Evolutionary conservation across 2,888 invertebrate species (phyloP).

Genomic region (Platycheirus albimanus): DNA sequence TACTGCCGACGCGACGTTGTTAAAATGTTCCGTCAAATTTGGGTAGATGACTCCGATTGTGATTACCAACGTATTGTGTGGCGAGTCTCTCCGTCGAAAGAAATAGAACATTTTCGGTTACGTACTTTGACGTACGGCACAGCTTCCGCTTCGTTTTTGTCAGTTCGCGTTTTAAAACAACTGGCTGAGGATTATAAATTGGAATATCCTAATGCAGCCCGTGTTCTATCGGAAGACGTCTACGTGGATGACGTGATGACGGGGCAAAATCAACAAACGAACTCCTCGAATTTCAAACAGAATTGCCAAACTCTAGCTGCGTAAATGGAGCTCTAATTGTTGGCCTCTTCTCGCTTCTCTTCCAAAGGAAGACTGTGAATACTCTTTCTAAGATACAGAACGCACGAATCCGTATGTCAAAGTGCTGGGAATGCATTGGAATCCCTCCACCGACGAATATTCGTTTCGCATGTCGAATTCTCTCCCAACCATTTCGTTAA

Average conservation of each 20-base stretch:
- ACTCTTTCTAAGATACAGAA: conserved; percentile 7
- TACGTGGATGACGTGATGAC: conserved; percentile 35
- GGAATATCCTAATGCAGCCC: conserved; percentile 48
- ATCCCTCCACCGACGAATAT: conserved; percentile 35
- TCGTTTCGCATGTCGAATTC: conserved; percentile 21
- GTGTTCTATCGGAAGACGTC: conserved; percentile 43
- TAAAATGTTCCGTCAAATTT: conserved; percentile 71
- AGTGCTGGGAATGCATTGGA: conserved; percentile 49
- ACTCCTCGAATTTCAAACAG: conserved; percentile 21
- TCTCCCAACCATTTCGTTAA: neutral
- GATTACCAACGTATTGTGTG: conserved; percentile 60
- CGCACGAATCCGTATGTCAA: neutral
- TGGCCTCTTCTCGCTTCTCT: conserved; percentile 18
- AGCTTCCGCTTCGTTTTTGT: neutral
- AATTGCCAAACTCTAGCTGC: conserved; percentile 19
- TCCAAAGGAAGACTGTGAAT: conserved; percentile 6
- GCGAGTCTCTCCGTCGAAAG: too few relatives aligned
- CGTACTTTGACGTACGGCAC: too few relatives aligned
- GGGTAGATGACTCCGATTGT: conserved; percentile 46
- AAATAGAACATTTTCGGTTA: too few relatives aligned
- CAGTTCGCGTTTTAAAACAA: conserved; percentile 59
- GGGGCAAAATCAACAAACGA: conserved; percentile 39
- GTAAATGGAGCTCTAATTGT: conserved; percentile 17
- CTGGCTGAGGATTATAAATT: conserved; percentile 1
- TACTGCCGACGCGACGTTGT: conserved; percentile 55